Conservation (phyloP, 2,113 vertebrate genomes). For the Scomber colias region DNA sequence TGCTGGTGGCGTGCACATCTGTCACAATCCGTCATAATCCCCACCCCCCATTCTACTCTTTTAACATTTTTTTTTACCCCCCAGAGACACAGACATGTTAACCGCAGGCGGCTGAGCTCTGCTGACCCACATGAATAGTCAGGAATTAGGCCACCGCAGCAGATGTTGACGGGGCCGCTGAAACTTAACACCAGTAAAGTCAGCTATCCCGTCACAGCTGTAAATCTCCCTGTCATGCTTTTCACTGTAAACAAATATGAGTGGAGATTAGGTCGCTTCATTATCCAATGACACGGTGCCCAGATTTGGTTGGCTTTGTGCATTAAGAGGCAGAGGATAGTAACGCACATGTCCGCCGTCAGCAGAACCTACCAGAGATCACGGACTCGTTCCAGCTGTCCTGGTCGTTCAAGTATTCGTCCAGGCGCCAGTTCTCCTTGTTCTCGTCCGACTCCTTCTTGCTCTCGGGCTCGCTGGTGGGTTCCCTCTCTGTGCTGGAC, state of each 20-base stretch:
- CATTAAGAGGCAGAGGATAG: constrained; percentile 1
- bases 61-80: not conserved
- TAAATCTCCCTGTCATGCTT: constrained; percentile 43
- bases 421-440: constrained; percentile 94
- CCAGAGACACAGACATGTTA: constrained; percentile 16
- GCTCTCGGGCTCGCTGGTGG: constrained; percentile 79
- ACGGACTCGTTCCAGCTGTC: constrained; percentile 94
- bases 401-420: constrained; percentile 89
- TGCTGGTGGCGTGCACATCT: no score
- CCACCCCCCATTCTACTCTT: not conserved
- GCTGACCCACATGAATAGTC: constrained; percentile 64
- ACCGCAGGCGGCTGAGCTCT: not conserved
- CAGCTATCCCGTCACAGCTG: constrained; percentile 14
- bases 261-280: constrained; percentile 49
- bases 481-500: constrained; percentile 87
- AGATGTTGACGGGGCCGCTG: constrained; percentile 68
- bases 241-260: constrained; percentile 50
- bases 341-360: not conserved
- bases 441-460: constrained; percentile 93
- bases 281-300: constrained; percentile 23
- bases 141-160: constrained; percentile 73
- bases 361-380: constrained; percentile 90
- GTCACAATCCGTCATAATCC: not conserved
- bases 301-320: constrained; percentile 19
- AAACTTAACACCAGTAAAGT: constrained; percentile 54